Base-by-base conservation (phyloP, 1,140 invertebrate genomes). In the Bursaphelenchus mucronatus region DNA sequence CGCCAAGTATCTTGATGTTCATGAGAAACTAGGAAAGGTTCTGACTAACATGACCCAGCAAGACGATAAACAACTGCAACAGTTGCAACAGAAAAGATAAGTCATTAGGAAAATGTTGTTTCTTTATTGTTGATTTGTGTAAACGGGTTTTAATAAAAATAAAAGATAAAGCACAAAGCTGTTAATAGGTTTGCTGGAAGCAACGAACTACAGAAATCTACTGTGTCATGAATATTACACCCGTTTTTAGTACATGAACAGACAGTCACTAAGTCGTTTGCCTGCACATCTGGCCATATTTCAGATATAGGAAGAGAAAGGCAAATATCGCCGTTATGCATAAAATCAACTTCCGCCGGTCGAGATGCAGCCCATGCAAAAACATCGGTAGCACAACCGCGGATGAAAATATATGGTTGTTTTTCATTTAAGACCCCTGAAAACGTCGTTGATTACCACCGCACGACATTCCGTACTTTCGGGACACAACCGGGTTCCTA, bases 1-100 rank as follows among this genome's bases (percentile, higher is more conserved):
- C 10, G 55, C 74, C 8, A 74, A 74, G 46, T 74, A 74, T 43
- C 55, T 74, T 46, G 74, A 74, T 49, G 74, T 74, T 9, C 71
- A 74, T 58, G 71, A 74, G 15, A 45, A 61, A 45, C 41, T 74
- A 15, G 71, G 71, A 8, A 74, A 74, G 63, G 64, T 74, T n/a
- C 45, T 73, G 6, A 73, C 75, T n/a, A 51, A 64, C n/a, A 73
- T 73, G 74, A 77, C 71, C n/a, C 73, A 76, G 21, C 62, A 66
- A 30, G 71, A 73, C 30, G 71, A 73, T 19, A 56, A 59, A 19
- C 52, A 45, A 13, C 30, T 64, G 15, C 71, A 74, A 64, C 58
- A 72, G 21, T 13, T 62, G 5, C 39, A 64, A 8, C 63, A 66
- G 9, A 45, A 58, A 50, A 8, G 67, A 30, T 17, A 56, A 63